These are phyloP conservation scores for Hippocampus zosterae DNA, from an alignment of 2,113 vertebrate species.

Conservation along the genomic window DNA sequence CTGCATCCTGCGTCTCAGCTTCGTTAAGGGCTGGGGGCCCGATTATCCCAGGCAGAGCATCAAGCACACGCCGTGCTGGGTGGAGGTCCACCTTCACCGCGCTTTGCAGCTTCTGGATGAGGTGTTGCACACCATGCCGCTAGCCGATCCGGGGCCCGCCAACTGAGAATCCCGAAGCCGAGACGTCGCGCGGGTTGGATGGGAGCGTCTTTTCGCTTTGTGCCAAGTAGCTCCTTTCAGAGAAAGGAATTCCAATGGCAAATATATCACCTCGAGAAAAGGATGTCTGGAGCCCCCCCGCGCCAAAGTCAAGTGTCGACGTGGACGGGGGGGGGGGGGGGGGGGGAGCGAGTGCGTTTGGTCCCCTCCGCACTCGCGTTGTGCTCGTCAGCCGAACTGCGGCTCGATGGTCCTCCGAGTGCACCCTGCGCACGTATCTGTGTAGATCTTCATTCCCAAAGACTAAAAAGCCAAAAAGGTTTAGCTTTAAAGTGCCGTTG, in stretches of 20 bases:
- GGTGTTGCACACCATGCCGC: constrained; percentile 77
- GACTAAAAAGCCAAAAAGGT: constrained; percentile 51
- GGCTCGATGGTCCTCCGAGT: constrained; percentile 15
- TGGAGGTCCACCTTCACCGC: constrained; percentile 76
- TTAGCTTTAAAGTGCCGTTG: constrained; percentile 65
- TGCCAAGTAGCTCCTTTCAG: constrained; percentile 24
- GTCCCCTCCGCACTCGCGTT: constrained; percentile 47
- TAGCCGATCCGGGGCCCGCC: constrained; percentile 67
- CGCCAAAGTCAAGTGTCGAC: constrained; percentile 15
- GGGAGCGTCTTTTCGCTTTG: constrained; percentile 14
- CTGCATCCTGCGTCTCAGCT: constrained; percentile 75
- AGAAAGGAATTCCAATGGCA: constrained; percentile 22
- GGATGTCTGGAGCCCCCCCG: constrained; percentile 8
- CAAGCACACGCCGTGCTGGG: constrained; percentile 80
- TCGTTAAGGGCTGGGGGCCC: constrained; percentile 79
- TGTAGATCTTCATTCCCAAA: constrained; percentile 62
- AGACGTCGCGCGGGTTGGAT: not conserved
- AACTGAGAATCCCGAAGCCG: constrained; percentile 47
- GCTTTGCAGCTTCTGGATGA: constrained; percentile 78
- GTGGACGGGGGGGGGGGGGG: constrained; percentile 16
- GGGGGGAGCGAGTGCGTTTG: constrained; percentile 14
- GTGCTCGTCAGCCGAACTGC: constrained; percentile 27
- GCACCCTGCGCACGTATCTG: not conserved
- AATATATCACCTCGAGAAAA: constrained; percentile 29
- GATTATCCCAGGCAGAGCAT: constrained; percentile 78